A percentile compares a stretch with the other conserved stretches of the same genome.
Evolutionary conservation across 2,797 vertebrate species (phyloP).

Genomic region (Diplodus puntazzo): DNA sequence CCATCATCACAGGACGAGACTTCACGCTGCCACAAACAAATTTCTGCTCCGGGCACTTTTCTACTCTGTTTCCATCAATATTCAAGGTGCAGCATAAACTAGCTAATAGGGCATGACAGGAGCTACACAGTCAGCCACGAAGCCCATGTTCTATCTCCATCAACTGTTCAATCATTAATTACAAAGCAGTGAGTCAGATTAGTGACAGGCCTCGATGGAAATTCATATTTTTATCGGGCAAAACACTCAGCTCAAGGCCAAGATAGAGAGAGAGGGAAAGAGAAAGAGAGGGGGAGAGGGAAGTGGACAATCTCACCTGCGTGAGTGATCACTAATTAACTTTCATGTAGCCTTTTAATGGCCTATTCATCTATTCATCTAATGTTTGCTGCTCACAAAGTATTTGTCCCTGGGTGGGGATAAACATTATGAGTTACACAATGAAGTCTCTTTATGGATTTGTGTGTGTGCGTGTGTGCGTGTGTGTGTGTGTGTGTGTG

Average conservation of each 20-base stretch:
- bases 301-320: constrained; percentile 38
- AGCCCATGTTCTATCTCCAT: constrained; percentile 39
- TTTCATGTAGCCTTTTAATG: constrained; percentile 43
- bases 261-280: not conserved
- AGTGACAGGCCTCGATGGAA: constrained; percentile 20
- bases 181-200: constrained; percentile 23
- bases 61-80: constrained; percentile 31
- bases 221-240: constrained; percentile 16
- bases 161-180: constrained; percentile 48
- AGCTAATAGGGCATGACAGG: constrained; percentile 46
- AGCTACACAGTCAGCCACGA: constrained; percentile 2
- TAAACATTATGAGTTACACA: constrained; percentile 30
- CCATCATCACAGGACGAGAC: constrained; percentile 26
- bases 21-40: constrained; percentile 29
- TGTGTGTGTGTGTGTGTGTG: not conserved
- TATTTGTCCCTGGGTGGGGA: constrained; percentile 10
- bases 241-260: constrained; percentile 9
- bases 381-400: constrained; percentile 31
- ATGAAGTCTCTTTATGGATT: not conserved
- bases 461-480: not conserved
- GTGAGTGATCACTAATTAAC: constrained; percentile 64
- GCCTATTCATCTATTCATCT: constrained; percentile 34
- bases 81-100: constrained; percentile 43
- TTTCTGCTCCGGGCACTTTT: constrained; percentile 25
- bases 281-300: not conserved